phyloP scores from a whole-genome alignment of 1,140 invertebrate species.

The Nebria ingens region DNA sequence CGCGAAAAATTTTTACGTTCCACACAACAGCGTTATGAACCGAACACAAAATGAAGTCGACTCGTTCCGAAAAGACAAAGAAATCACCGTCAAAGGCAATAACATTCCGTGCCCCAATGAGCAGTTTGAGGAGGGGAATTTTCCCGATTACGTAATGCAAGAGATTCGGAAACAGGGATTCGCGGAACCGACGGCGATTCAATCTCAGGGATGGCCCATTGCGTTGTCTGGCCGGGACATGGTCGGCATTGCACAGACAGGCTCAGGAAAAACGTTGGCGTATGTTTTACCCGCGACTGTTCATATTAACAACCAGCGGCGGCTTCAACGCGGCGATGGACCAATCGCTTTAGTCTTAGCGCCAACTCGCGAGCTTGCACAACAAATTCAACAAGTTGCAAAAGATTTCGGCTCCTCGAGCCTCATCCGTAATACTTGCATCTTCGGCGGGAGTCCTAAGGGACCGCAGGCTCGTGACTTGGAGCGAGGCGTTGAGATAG shows the following conservation, averaged over 20 bases:
- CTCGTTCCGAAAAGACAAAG: conserved; percentile 57
- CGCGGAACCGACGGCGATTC: conserved; percentile 75
- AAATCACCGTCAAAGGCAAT: conserved; percentile 80
- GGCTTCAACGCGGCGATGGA: conserved; percentile 68
- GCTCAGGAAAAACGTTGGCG: conserved; percentile 82
- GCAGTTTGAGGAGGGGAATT: conserved; percentile 79
- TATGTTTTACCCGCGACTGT: conserved; percentile 74
- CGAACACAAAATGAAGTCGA: conserved; percentile 63
- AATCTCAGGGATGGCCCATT: conserved; percentile 84
- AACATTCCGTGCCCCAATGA: conserved; percentile 77
- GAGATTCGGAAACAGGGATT: conserved; percentile 76
- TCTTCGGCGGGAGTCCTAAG: conserved; percentile 95
- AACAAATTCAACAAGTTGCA: conserved; percentile 95
- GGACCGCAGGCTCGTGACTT: conserved; percentile 87
- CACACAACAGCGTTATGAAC: conserved; percentile 63
- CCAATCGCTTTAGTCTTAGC: conserved; percentile 88
- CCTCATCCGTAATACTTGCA: conserved; percentile 81
- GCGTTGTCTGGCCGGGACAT: conserved; percentile 83
- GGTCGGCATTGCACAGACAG: conserved; percentile 92
- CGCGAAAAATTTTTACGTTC: conserved; percentile 85
- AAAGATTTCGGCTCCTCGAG: conserved; percentile 77
- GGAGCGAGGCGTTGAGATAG: conserved; percentile 82
- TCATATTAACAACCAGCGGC: conserved; percentile 62
- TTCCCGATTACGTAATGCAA: conserved; percentile 72
- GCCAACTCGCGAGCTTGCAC: conserved; percentile 92